Base-by-base conservation (phyloP, 2,113 vertebrate species). In the Sceloporus undulatus region DNA sequence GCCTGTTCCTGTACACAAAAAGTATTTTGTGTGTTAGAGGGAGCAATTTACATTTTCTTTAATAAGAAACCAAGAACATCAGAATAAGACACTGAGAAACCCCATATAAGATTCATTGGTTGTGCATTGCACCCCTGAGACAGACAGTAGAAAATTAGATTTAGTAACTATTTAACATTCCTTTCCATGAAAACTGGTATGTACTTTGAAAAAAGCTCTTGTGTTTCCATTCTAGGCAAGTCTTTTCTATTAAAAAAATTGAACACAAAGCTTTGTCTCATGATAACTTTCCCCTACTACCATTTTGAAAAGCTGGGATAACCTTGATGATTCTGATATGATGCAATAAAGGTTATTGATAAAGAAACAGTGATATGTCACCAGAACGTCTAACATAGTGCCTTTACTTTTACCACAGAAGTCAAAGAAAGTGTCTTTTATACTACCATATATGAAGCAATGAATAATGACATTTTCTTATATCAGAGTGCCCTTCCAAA, bases 1-100 rank as follows among this genome's bases (percentile, higher is more conserved):
- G 75, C n/a, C 38, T 90, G 23, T 77, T 94, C 85, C 78, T 84
- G 21, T 90, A 85, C 76, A 34, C 34, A 91, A 87, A 88, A 85
- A 93, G 83, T 34, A n/a, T 54, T 91, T 92, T 85, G 29, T 56
- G 34, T 79, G 59, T 62, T 2, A 65, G 62, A 10, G 23, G 25
- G 85, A 90, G 88, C 52, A 85, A 93, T 95, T 94, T 94, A 88
- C 90, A 93, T 94, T 91, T 95, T 82, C 86, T 90, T 93, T 93
- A 93, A 91, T 94, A 93, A 89, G 90, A 91, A 79, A 90, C 1
- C 0, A 90, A 71, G 88, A 86, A 71, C 78, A 93, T 94, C 94
- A 94, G 90, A 94, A 91, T 89, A 93, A 95, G 92, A 95, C 76
- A 56, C 84, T 1, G 11, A 91, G 38, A 77, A 81, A 59, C 65